These are phyloP conservation scores for Chanos chanos DNA, from an alignment of 2,797 vertebrate species.

Conservation along the genomic window DNA sequence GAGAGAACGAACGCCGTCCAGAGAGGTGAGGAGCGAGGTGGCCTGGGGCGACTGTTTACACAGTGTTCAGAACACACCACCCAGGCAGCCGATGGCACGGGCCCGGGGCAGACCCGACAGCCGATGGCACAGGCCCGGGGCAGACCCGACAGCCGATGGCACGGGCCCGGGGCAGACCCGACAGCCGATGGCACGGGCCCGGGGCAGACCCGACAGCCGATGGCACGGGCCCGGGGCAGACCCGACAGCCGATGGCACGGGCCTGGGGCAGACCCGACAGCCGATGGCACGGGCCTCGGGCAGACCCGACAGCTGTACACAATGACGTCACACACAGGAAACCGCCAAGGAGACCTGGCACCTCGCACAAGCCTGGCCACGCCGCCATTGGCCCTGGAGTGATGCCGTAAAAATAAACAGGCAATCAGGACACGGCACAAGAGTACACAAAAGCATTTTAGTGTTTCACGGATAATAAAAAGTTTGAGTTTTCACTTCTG, in stretches of 20 bases:
- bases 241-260: slow-evolving; percentile 74
- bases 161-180: slow-evolving; percentile 85
- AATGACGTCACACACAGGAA: slow-evolving; percentile 99
- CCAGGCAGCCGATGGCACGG: slow-evolving; percentile 94
- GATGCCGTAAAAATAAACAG: slow-evolving; percentile 96
- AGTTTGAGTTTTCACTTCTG: slow-evolving; percentile 88
- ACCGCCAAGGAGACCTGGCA: slow-evolving; percentile 86
- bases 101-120: slow-evolving; percentile 83
- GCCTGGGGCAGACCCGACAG: slow-evolving; percentile 85
- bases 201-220: slow-evolving; percentile 96
- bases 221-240: slow-evolving; percentile 88
- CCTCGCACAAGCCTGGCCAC: slow-evolving; percentile 82
- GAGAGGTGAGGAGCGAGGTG: slow-evolving; percentile 74
- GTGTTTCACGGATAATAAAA: slow-evolving; percentile 94
- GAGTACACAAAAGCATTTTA: slow-evolving; percentile 92
- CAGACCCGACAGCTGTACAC: slow-evolving; percentile 85
- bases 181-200: no score
- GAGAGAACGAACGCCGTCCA: no score
- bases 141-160: slow-evolving; percentile 94
- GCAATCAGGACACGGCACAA: slow-evolving; percentile 91
- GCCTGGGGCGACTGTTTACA: slow-evolving; percentile 81
- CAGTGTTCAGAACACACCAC: slow-evolving; percentile 85
- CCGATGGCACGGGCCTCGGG: slow-evolving; percentile 89
- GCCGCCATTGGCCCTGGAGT: slow-evolving; percentile 89
- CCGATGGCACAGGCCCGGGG: slow-evolving; percentile 89